These are phyloP conservation scores for Australoheros facetus DNA, from an alignment of 2,797 vertebrate species.

Conservation along the genomic window DNA sequence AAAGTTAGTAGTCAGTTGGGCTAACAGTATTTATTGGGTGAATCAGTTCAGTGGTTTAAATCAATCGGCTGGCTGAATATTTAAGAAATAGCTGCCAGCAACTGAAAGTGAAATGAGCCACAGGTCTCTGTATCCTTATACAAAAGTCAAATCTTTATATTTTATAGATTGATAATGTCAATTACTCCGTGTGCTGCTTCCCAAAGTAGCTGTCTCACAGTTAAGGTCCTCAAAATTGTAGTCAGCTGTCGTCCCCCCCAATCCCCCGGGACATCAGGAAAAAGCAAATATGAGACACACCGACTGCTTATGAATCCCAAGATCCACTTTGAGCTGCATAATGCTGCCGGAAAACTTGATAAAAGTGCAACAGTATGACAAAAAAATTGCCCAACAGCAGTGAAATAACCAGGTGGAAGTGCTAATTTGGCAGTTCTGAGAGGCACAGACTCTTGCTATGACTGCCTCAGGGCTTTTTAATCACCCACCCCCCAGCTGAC, in stretches of 20 bases:
- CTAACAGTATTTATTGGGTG: background rate
- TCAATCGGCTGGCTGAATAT: slow-evolving; percentile 7
- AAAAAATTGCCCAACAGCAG: background rate
- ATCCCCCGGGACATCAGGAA: background rate
- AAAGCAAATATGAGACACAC: background rate
- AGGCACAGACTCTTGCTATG: background rate
- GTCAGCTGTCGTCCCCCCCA: background rate
- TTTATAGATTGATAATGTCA: slow-evolving; percentile 17
- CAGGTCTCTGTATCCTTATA: background rate
- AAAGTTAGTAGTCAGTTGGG: background rate
- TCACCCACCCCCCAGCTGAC: background rate
- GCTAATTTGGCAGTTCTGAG: background rate
- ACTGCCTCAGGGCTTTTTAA: background rate
- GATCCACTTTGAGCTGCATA: background rate
- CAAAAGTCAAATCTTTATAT: slow-evolving; percentile 11
- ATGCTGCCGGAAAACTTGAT: slow-evolving; percentile 16
- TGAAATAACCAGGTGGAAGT: slow-evolving; percentile 10
- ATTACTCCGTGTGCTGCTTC: background rate
- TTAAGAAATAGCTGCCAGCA: background rate
- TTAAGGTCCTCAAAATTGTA: background rate
- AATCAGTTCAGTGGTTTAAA: background rate
- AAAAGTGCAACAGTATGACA: background rate
- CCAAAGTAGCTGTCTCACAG: background rate
- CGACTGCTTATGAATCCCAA: background rate
- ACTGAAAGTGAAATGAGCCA: background rate